Percentiles rank a stretch among this genome's conserved stretches.
These are phyloP conservation scores for Pseudococcus jackbeardsleyi DNA, from an alignment of 2,888 invertebrate species.

Conservation along the genomic window DNA sequence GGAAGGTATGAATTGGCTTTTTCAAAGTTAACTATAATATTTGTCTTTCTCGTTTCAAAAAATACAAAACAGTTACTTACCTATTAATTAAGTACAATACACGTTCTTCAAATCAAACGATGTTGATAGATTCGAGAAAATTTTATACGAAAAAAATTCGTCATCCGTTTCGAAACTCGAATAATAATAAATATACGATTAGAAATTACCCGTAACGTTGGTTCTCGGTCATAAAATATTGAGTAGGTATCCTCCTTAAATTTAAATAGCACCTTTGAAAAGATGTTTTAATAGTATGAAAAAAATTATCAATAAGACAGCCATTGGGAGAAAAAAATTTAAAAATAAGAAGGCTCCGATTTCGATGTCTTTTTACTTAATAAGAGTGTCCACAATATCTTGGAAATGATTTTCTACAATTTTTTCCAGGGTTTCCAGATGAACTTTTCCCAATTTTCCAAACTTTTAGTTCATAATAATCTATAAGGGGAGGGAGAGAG, in stretches of 20 bases:
- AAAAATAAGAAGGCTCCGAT: neutral
- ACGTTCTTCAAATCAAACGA: neutral
- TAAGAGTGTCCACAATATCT: too few relatives aligned
- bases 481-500: too few relatives aligned
- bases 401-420: too few relatives aligned
- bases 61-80: neutral
- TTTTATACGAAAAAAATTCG: neutral
- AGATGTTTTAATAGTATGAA: neutral
- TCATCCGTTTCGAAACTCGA: slow-evolving; percentile 9
- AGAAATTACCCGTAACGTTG: slow-evolving; percentile 5
- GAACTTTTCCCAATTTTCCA: too few relatives aligned
- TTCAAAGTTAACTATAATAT: neutral
- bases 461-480: too few relatives aligned
- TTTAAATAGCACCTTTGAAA: slow-evolving; percentile 16
- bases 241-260: neutral
- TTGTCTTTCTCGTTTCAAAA: neutral
- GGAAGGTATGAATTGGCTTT: neutral
- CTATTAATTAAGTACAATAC: too few relatives aligned
- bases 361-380: neutral
- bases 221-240: neutral
- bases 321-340: neutral
- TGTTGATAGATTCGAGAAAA: neutral
- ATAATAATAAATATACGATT: neutral
- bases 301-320: slow-evolving; percentile 34
- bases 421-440: too few relatives aligned